These are phyloP conservation scores for Pardosa pseudoannulata DNA, from an alignment of 2,888 invertebrate genomes.

Conservation along the genomic window DNA sequence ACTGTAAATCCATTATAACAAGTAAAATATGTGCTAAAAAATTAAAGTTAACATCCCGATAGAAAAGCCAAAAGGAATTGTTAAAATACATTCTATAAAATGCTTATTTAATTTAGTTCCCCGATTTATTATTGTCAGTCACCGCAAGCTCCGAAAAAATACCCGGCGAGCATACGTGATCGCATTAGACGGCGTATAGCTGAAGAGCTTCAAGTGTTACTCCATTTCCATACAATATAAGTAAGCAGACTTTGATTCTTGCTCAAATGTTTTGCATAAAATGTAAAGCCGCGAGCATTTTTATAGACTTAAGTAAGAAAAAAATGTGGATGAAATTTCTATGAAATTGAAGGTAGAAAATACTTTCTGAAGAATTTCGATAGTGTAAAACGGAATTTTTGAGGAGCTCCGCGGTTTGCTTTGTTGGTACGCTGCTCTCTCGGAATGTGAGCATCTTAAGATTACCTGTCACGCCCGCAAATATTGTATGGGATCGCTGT, in stretches of 20 bases:
- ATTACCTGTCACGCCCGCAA: conserved; percentile 11
- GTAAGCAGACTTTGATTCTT: background rate
- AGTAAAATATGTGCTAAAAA: too few species aligned
- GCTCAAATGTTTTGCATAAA: conserved; percentile 1
- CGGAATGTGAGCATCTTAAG: conserved; percentile 7
- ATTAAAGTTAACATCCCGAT: too few species aligned
- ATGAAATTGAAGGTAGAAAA: conserved; percentile 13
- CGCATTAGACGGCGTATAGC: too few species aligned
- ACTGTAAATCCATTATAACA: too few species aligned
- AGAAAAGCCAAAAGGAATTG: too few species aligned
- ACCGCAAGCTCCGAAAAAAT: too few species aligned
- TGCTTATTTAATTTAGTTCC: too few species aligned
- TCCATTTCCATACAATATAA: too few species aligned
- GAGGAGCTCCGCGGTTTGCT: conserved; percentile 5
- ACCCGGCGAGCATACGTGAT: too few species aligned
- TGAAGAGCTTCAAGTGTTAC: too few species aligned
- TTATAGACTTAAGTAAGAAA: background rate
- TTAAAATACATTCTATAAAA: too few species aligned
- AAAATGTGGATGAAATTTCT: conserved; percentile 1
- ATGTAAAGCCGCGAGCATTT: background rate
- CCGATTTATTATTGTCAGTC: too few species aligned
- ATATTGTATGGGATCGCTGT: conserved; percentile 17
- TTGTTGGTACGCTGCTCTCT: conserved; percentile 8
- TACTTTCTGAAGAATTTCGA: conserved; percentile 19
- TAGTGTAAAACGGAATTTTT: conserved; percentile 5